Conservation (phyloP, 2,797 vertebrate genomes). For the Halcyon badia region DNA sequence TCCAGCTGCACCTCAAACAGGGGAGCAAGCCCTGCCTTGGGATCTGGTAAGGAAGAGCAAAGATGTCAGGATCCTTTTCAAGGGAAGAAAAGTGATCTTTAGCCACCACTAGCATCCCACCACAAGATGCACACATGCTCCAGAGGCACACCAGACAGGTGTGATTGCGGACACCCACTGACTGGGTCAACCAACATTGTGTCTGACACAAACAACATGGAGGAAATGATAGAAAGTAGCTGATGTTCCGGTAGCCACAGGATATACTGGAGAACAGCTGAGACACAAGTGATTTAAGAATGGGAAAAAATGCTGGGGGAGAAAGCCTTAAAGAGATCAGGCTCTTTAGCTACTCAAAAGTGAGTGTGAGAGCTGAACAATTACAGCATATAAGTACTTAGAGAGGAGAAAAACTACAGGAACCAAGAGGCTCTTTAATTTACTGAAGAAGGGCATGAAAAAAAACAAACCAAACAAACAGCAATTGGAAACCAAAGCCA, state of each 20-base stretch:
- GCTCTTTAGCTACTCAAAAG: slow-evolving; percentile 20
- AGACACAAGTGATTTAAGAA: neutral
- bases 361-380: slow-evolving; percentile 16
- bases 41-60: slow-evolving; percentile 77
- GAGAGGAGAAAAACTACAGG: neutral
- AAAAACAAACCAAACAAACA: neutral
- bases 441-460: neutral
- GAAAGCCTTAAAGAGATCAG: neutral
- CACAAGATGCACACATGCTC: fast-evolving
- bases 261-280: neutral
- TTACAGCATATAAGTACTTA: neutral
- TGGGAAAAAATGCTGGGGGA: neutral
- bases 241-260: neutral
- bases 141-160: neutral
- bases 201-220: neutral
- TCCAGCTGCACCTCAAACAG: slow-evolving; percentile 90
- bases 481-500: neutral
- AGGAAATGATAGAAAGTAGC: neutral
- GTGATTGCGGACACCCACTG: neutral
- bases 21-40: slow-evolving; percentile 79
- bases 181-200: neutral
- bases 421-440: slow-evolving; percentile 20
- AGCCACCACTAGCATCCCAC: neutral
- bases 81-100: neutral
- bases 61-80: neutral